These are phyloP conservation scores for Neostethus bicornis DNA, from an alignment of 2,797 vertebrate genomes.

Conservation along the genomic window DNA sequence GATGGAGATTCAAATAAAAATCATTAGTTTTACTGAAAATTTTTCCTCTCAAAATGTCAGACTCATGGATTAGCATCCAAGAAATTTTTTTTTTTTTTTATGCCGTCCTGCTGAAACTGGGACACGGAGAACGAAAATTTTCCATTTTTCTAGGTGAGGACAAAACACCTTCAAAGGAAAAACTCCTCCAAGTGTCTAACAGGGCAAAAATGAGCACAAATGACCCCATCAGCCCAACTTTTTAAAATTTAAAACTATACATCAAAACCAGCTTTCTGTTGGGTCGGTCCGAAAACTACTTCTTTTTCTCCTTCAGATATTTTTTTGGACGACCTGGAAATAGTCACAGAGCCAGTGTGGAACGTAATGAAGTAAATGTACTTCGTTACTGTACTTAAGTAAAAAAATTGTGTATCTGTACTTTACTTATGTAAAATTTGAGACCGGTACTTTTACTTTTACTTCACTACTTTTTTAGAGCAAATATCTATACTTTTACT, in stretches of 20 bases:
- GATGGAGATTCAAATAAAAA: conserved; percentile 28
- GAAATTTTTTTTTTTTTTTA: conserved; percentile 2
- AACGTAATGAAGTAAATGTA: too few relatives aligned
- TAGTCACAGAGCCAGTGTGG: too few relatives aligned
- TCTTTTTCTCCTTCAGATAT: neutral
- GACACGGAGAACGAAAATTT: neutral
- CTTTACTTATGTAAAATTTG: too few relatives aligned
- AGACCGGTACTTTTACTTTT: too few relatives aligned
- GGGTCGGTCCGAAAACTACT: too few relatives aligned
- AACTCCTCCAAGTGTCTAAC: conserved; percentile 33
- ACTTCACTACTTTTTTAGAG: too few relatives aligned
- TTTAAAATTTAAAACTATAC: conserved; percentile 6
- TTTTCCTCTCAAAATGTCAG: too few relatives aligned
- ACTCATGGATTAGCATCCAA: conserved; percentile 17
- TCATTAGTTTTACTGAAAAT: too few relatives aligned
- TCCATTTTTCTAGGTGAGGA: conserved; percentile 18
- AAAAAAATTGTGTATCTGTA: too few relatives aligned
- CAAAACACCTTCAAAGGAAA: conserved; percentile 38
- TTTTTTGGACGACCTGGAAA: too few relatives aligned
- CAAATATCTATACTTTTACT: too few relatives aligned
- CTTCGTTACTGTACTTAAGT: too few relatives aligned
- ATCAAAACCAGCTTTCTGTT: conserved; percentile 12
- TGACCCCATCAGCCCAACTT: conserved; percentile 38
- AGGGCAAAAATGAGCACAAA: conserved; percentile 35
- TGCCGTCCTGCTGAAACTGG: neutral